Evolutionary conservation across 2,888 invertebrate genomes (phyloP).

Genomic region (Cheilosia grossa): DNA sequence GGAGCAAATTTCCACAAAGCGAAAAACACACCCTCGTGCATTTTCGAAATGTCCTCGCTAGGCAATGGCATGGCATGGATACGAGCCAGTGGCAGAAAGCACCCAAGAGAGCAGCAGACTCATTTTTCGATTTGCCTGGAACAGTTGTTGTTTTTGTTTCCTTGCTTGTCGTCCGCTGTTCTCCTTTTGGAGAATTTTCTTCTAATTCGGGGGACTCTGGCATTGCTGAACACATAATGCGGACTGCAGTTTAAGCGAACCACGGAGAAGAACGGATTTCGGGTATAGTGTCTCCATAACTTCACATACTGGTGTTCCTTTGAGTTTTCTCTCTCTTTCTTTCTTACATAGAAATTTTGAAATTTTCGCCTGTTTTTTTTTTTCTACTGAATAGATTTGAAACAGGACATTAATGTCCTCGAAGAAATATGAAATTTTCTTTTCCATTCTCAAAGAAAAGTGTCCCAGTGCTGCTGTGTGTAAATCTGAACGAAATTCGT

Average conservation of each 20-base stretch:
- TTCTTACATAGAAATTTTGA: slow-evolving; percentile 54
- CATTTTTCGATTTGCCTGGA: slow-evolving; percentile 46
- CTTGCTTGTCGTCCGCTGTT: neutral
- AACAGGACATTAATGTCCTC: slow-evolving; percentile 19
- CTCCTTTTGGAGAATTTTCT: slow-evolving; percentile 77
- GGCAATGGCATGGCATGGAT: neutral
- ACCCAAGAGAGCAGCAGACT: neutral
- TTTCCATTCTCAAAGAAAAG: slow-evolving; percentile 35
- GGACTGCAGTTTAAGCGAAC: slow-evolving; percentile 84
- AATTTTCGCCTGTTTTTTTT: slow-evolving; percentile 24
- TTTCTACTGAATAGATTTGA: slow-evolving; percentile 40
- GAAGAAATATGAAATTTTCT: slow-evolving; percentile 30
- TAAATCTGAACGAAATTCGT: slow-evolving; percentile 34
- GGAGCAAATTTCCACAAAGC: neutral
- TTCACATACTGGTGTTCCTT: slow-evolving; percentile 65
- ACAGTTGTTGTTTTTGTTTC: slow-evolving; percentile 2
- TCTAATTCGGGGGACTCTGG: slow-evolving; percentile 81
- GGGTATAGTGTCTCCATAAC: slow-evolving; percentile 78
- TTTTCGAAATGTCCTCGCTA: slow-evolving; percentile 48
- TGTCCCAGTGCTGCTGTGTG: slow-evolving; percentile 15
- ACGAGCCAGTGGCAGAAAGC: neutral
- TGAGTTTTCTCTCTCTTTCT: slow-evolving; percentile 66
- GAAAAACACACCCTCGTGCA: slow-evolving; percentile 67
- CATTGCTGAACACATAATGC: slow-evolving; percentile 79
- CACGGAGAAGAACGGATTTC: slow-evolving; percentile 84